These are phyloP conservation scores for Melanotaenia duboulayi DNA, from an alignment of 2,113 vertebrate species.

Conservation along the genomic window DNA sequence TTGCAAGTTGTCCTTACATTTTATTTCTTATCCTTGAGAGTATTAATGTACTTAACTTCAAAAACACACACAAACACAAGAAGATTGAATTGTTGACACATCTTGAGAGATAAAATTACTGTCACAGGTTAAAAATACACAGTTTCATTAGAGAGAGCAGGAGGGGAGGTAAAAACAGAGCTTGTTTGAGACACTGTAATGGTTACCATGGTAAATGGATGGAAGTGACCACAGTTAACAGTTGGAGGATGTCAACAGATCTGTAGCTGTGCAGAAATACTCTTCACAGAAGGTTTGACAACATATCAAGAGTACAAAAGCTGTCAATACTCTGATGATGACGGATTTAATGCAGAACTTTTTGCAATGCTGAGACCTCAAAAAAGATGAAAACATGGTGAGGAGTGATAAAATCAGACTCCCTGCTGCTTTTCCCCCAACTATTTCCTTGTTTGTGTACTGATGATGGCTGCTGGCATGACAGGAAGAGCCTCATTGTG, in stretches of 20 bases:
- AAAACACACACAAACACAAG: neutral
- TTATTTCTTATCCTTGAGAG: neutral
- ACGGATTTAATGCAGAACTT: constrained; percentile 12
- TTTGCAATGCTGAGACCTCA: constrained; percentile 15
- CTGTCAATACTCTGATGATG: constrained; percentile 1
- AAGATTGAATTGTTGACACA: neutral
- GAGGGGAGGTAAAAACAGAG: neutral
- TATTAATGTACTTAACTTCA: neutral
- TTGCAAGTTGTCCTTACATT: neutral
- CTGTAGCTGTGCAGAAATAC: neutral
- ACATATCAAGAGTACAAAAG: constrained; percentile 12
- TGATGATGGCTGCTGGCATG: constrained; percentile 8
- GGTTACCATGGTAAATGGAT: constrained; percentile 57
- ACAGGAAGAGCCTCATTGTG: constrained; percentile 59
- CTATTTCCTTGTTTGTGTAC: constrained; percentile 53
- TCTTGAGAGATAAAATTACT: constrained; percentile 1
- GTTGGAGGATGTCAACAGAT: constrained; percentile 3
- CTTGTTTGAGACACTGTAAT: constrained; percentile 9
- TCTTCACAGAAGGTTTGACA: neutral
- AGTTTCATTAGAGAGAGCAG: constrained; percentile 1
- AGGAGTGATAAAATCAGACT: constrained; percentile 1
- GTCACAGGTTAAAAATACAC: constrained; percentile 26
- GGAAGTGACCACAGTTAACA: neutral
- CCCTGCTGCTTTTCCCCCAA: constrained; percentile 30
- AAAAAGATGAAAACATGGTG: neutral